Evolutionary conservation across 2,888 invertebrate species (phyloP).

Genomic region (Agonopterix arenella): DNA sequence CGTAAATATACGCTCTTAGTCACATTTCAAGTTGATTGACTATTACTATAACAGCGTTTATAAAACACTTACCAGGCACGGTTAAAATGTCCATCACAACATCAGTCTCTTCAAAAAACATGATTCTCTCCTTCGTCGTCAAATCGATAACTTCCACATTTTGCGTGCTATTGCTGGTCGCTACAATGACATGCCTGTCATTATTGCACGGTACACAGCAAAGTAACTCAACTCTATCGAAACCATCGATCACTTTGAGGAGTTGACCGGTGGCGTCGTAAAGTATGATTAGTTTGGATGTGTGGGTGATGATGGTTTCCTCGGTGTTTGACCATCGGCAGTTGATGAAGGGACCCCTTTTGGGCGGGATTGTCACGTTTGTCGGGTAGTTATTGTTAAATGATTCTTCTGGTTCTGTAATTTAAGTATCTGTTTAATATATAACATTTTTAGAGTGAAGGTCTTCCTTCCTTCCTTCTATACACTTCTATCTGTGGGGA

Average conservation of each 20-base stretch:
- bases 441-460: no score
- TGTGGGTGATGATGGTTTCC: constrained; percentile 53
- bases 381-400: constrained; percentile 47
- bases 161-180: constrained; percentile 27
- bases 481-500: no score
- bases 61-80: constrained; percentile 47
- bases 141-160: constrained; percentile 47
- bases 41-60: no score
- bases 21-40: no score
- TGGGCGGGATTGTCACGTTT: constrained; percentile 41
- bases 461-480: no score
- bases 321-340: constrained; percentile 58
- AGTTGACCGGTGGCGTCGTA: constrained; percentile 46
- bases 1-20: no score
- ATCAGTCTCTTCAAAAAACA: constrained; percentile 47
- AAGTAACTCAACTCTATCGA: constrained; percentile 44
- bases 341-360: constrained; percentile 44
- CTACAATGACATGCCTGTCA: constrained; percentile 49
- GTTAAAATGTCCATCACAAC: constrained; percentile 45
- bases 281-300: constrained; percentile 47
- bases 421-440: no score
- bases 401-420: constrained; percentile 52
- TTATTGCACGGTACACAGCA: constrained; percentile 53
- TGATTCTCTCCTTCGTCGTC: constrained; percentile 42
- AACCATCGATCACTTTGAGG: constrained; percentile 34